phyloP scores from a whole-genome alignment of 92 coral and sea anemone species.

The Palythoa grandis region DNA sequence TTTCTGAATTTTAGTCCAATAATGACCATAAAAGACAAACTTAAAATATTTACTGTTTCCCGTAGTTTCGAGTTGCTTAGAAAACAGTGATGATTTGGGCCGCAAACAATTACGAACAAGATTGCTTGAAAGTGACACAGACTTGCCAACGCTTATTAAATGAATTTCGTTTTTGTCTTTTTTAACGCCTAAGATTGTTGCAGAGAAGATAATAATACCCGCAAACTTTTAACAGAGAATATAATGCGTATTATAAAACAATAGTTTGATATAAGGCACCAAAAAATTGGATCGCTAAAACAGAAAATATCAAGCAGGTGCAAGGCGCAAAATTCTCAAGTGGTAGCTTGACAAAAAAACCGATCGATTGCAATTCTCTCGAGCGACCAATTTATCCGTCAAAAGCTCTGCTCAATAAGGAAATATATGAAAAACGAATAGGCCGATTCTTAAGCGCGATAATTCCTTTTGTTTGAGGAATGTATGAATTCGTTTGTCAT shows the following conservation, averaged over 20 bases:
- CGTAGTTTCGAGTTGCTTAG: conserved; percentile 54
- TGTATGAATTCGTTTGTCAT: conserved; percentile 80
- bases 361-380: conserved; percentile 40
- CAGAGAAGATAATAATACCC: conserved; percentile 59
- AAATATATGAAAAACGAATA: conserved; percentile 44
- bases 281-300: conserved; percentile 41
- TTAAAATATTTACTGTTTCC: conserved; percentile 59
- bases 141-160: conserved; percentile 79
- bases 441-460: conserved; percentile 62
- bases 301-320: conserved; percentile 36
- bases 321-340: conserved; percentile 64
- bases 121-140: conserved; percentile 79
- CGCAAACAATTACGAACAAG: conserved; percentile 69
- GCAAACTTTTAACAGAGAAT: conserved; percentile 65
- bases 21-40: conserved; percentile 42
- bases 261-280: conserved; percentile 59
- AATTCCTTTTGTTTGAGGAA: conserved; percentile 88
- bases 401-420: conserved; percentile 51
- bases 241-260: conserved; percentile 49
- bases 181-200: conserved; percentile 61
- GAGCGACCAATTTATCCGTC: conserved; percentile 36
- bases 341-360: conserved; percentile 29
- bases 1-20: conserved; percentile 40
- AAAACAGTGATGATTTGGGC: conserved; percentile 62
- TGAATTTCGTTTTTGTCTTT: conserved; percentile 71